Base-by-base conservation (phyloP, 2,888 invertebrate species). In the Mesoligia furuncula region DNA sequence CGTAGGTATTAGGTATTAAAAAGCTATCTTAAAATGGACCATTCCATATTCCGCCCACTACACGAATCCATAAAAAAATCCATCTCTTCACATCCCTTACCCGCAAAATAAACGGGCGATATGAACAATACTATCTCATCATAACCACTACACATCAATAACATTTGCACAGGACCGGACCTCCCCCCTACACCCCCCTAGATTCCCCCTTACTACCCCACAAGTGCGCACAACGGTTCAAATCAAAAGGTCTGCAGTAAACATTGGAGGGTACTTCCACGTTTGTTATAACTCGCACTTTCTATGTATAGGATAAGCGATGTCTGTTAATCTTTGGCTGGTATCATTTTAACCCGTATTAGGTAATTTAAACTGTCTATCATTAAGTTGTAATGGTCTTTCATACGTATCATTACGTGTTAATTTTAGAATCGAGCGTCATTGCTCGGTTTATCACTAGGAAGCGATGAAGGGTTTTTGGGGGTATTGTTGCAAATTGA, bases 221-320 rank as follows among this genome's bases (percentile, higher is more conserved):
- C 88, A 89, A 91, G 91, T 92, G 92, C 91, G 92, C 92, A 91
- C 93, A 92, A 92, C 92, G 90, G 92, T 91, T 91, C 90, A 91
- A 91, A 92, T 91, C 91, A 91, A 91, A 92, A 92, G 91, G 91
- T 90, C 90, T 89, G 90, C 87, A 88, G 90, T 91, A 90, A 91
- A 91, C 91, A 91, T 90, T 90, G 91, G 90, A 90, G 83, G 79
- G 90, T 87, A 90, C 90, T 91, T 91, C 90, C 91, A 85, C 86
- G 85, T 89, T 85, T 84, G 88, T 88, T 90, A 81, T 83, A 88
- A 80, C 87, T 83, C 76, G 73, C 85, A 78, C 68, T 79, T 82
- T 81, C 79, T 86, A 64, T 78, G 62, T 69, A 64, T 68, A 71
- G 76, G 84, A 78, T 77, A 81, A 81, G 72, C 70, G 71, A 59